These are phyloP conservation scores for Prionchulus punctatus DNA, from an alignment of 2,888 invertebrate species.

Conservation along the genomic window DNA sequence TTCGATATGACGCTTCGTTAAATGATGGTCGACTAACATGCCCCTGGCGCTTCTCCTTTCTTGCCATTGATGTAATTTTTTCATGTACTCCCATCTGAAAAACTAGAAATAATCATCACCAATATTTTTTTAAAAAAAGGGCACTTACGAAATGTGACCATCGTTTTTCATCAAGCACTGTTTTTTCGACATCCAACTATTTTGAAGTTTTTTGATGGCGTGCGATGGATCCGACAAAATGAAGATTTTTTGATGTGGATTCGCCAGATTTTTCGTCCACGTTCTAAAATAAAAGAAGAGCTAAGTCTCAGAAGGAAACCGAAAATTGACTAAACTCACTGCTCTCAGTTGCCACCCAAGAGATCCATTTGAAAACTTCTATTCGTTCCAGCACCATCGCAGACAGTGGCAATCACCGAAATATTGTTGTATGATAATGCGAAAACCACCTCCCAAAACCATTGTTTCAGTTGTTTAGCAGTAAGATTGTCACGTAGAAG, in stretches of 20 bases:
- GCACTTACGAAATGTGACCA: neutral
- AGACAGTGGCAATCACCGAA: neutral
- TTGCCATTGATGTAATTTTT: neutral
- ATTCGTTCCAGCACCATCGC: neutral
- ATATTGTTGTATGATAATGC: neutral
- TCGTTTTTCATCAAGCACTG: neutral
- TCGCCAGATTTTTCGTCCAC: neutral
- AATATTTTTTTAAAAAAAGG: neutral
- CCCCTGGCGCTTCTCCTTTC: neutral
- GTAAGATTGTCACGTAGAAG: no score
- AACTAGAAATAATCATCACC: neutral
- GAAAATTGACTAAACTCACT: neutral
- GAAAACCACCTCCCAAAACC: neutral
- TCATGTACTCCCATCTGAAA: neutral
- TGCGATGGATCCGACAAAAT: neutral
- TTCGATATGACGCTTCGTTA: neutral
- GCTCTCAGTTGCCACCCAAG: neutral
- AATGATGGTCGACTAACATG: neutral
- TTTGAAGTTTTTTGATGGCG: neutral
- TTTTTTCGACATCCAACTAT: neutral
- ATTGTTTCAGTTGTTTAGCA: neutral
- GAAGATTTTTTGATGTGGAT: neutral
- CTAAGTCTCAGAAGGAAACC: neutral
- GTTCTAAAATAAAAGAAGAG: neutral
- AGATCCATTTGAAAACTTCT: neutral